phyloP scores from a whole-genome alignment of 2,113 vertebrate genomes.

The Lophura nycthemera region DNA sequence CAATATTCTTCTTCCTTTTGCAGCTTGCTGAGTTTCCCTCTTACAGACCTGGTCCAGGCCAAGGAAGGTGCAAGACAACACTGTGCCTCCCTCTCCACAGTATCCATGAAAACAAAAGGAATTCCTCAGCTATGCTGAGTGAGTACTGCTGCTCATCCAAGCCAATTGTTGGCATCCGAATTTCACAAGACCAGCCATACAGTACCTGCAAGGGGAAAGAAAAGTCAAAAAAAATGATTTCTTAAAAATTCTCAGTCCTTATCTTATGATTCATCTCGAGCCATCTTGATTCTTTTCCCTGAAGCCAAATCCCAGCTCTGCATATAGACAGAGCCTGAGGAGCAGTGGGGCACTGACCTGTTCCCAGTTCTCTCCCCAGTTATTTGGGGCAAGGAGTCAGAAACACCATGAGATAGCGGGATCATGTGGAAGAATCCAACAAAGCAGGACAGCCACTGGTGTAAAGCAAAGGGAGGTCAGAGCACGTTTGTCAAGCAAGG shows the following conservation, averaged over 20 bases:
- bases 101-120: no score
- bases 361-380: neutral
- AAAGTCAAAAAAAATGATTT: neutral
- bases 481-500: neutral
- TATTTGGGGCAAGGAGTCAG: neutral
- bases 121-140: neutral
- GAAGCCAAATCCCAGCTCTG: neutral
- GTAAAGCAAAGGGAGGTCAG: neutral
- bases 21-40: neutral
- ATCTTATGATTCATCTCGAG: neutral
- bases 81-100: neutral
- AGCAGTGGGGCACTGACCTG: neutral
- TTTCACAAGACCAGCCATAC: neutral
- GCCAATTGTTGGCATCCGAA: neutral
- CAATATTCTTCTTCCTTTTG: rapidly evolving
- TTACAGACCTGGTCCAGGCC: neutral
- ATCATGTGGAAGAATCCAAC: rapidly evolving
- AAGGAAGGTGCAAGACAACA: neutral
- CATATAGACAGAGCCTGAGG: neutral
- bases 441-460: neutral
- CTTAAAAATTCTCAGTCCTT: neutral
- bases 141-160: neutral
- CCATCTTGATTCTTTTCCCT: neutral
- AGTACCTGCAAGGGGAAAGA: neutral
- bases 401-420: neutral